Percentiles rank a stretch among this genome's conserved stretches.
phyloP scores from a whole-genome alignment of 2,797 vertebrate genomes.

The Hirundo rustica region DNA sequence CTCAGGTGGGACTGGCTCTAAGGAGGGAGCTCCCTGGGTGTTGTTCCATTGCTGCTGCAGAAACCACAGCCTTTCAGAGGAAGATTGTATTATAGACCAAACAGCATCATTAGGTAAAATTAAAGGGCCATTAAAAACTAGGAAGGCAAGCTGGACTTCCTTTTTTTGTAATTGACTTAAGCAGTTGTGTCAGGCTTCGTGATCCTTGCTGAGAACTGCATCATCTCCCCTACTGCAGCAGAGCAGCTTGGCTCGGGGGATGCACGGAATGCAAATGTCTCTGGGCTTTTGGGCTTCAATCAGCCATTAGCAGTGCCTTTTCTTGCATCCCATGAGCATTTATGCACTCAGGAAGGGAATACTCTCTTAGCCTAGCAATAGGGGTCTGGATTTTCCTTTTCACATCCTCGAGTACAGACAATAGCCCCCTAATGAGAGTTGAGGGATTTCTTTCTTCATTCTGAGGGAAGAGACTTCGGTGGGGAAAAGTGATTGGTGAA shows the following conservation, averaged over 20 bases:
- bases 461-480: not conserved
- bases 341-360: not conserved
- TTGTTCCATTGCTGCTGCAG: not conserved
- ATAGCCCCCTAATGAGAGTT: not conserved
- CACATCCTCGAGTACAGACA: not conserved
- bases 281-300: constrained; percentile 9
- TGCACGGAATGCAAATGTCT: not conserved
- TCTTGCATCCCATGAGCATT: not conserved
- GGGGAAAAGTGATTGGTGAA: not conserved
- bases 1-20: not conserved
- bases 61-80: not conserved
- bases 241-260: not conserved
- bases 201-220: not conserved
- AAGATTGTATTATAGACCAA: not conserved
- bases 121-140: not conserved
- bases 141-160: not conserved
- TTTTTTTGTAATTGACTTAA: not conserved
- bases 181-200: not conserved
- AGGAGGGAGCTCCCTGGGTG: not conserved
- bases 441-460: not conserved
- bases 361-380: not conserved
- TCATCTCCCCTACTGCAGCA: not conserved
- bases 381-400: not conserved
- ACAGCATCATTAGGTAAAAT: not conserved
- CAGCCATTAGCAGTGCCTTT: not conserved